phyloP scores from a whole-genome alignment of 2,888 invertebrate species.

The Drosophila pseudotalamancana region DNA sequence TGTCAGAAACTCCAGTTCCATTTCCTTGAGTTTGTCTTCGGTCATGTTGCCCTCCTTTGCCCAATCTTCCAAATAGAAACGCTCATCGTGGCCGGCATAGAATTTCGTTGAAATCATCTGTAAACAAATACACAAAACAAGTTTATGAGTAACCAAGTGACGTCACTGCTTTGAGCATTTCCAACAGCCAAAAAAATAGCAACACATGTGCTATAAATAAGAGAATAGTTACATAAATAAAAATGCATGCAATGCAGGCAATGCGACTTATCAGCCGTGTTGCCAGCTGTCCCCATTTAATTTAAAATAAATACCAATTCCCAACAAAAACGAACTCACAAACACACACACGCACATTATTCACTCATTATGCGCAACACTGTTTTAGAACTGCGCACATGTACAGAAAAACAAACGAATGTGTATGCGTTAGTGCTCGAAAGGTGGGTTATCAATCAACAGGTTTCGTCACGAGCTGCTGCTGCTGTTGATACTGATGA shows the following conservation, averaged over 20 bases:
- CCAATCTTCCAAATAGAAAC: conserved; percentile 94
- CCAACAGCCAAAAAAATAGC: neutral
- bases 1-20: conserved; percentile 94
- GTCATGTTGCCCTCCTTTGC: conserved; percentile 92
- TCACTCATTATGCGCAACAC: neutral
- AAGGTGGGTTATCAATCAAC: conserved; percentile 60
- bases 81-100: conserved; percentile 96
- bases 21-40: conserved; percentile 89
- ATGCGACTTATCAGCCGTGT: conserved; percentile 8
- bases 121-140: conserved; percentile 39
- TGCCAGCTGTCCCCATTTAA: conserved; percentile 22
- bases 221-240: neutral
- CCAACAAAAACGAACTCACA: conserved; percentile 7
- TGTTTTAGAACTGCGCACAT: conserved; percentile 20
- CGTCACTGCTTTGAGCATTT: conserved; percentile 22
- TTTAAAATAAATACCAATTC: conserved; percentile 22
- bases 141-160: conserved; percentile 28
- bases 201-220: conserved; percentile 5
- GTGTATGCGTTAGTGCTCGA: conserved; percentile 24
- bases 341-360: neutral
- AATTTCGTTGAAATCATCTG: conserved; percentile 99
- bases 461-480: conserved; percentile 40
- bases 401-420: neutral
- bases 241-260: neutral
- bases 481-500: no score